Evolutionary conservation across 2,113 vertebrate genomes (phyloP), one percentile per base, ranked within the genome.

Genomic region (Channa maculata): DNA sequence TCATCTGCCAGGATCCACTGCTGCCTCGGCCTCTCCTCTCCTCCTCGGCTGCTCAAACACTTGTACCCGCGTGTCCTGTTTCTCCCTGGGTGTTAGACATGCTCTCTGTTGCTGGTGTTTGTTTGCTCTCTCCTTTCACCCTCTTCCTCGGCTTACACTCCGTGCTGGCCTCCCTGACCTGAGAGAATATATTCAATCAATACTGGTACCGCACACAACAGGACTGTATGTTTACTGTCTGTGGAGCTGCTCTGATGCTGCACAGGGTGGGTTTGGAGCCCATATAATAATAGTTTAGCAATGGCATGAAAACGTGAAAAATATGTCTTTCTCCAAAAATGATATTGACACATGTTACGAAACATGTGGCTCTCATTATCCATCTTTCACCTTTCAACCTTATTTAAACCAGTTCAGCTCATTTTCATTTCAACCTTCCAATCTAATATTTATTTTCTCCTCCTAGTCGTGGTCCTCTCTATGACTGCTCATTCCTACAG

Each of bases 141-240:
- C 49, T 69, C 24, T 13, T 61, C 38, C 36, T 79, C 71, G 33
- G 51, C 71, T 71, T 59, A n/a, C 71, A 36, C 36, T 58, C 33
- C 36, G 36, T 49, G 46, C 57, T 52, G 41, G 44, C 39, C 44
- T 49, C 36, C 52, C 38, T 73, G 58, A 65, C 77, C 73, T 60
- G 63, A 34, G 72, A 77, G 67, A 67, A 49, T 63, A 37, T 36
- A 46, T 33, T 72, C 38, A 68, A 60, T 68, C 77, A 48, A 76
- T 72, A 64, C 39, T 67, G 57, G 72, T 46, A 45, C 10, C 36
- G 48, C 11, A 50, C 62, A 38, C 50, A 38, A 49, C 61, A 49
- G 57, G 15, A 5, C 59, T 44, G 59, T 7, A 5, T 50, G 41
- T 13, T 69, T 37, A 54, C 37, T 7, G 14, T 53, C 43, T 75